Conservation (phyloP, 1,140 invertebrate genomes). For the Tetragnatha versicolor region DNA sequence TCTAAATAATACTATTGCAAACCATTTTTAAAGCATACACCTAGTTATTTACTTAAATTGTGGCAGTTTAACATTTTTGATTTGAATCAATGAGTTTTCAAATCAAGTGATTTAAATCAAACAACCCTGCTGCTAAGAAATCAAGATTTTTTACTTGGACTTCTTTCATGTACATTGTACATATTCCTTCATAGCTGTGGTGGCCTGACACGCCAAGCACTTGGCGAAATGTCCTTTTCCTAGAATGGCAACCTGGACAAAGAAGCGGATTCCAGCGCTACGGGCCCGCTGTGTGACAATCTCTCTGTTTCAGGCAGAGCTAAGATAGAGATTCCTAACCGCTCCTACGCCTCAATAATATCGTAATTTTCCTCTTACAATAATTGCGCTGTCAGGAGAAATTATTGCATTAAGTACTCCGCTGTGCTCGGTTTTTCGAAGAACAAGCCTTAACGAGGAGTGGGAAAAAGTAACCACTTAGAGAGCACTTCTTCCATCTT, state of each 20-base stretch:
- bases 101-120: too few relatives aligned
- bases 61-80: too few relatives aligned
- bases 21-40: too few relatives aligned
- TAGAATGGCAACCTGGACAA: conserved; percentile 10
- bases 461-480: too few relatives aligned
- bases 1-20: too few relatives aligned
- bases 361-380: conserved; percentile 30
- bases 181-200: too few relatives aligned
- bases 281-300: conserved; percentile 37
- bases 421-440: background rate
- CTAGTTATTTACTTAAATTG: too few relatives aligned
- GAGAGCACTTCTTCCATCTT: too few relatives aligned
- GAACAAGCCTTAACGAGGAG: background rate
- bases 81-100: too few relatives aligned
- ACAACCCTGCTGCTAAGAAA: too few relatives aligned
- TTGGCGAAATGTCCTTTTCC: background rate
- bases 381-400: conserved; percentile 47
- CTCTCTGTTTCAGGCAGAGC: conserved; percentile 2
- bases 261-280: background rate
- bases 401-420: conserved; percentile 36
- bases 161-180: too few relatives aligned
- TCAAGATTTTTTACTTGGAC: too few relatives aligned
- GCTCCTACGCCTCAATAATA: conserved; percentile 8
- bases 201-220: conserved; percentile 20
- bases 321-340: background rate